These are phyloP conservation scores for Drosophila paranaensis DNA, from an alignment of 2,888 invertebrate species.

Conservation along the genomic window DNA sequence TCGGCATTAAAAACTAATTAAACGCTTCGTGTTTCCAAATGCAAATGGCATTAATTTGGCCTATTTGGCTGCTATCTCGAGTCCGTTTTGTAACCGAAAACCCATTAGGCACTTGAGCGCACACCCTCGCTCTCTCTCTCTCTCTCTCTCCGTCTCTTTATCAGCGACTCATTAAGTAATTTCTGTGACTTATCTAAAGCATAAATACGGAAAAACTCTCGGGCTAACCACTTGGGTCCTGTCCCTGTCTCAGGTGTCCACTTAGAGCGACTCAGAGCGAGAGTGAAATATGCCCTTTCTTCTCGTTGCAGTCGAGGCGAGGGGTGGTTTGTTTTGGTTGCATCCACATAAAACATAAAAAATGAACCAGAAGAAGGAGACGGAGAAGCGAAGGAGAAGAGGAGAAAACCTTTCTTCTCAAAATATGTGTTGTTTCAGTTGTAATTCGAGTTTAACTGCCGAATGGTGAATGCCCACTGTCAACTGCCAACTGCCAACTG, in stretches of 20 bases:
- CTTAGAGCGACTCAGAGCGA: slow-evolving; percentile 39
- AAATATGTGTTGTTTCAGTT: slow-evolving; percentile 28
- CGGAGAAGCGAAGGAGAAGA: background rate
- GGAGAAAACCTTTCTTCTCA: slow-evolving; percentile 38
- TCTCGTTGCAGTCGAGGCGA: slow-evolving; percentile 45
- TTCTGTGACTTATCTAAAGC: slow-evolving; percentile 65
- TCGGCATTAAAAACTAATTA: slow-evolving; percentile 76
- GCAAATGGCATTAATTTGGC: slow-evolving; percentile 70
- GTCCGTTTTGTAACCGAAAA: slow-evolving; percentile 75
- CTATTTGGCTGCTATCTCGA: slow-evolving; percentile 72
- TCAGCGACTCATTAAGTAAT: slow-evolving; percentile 77
- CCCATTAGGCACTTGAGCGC: slow-evolving; percentile 76
- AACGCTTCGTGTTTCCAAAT: slow-evolving; percentile 60
- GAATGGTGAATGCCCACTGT: slow-evolving; percentile 7
- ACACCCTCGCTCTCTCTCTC: slow-evolving; percentile 1
- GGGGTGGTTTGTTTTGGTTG: slow-evolving; percentile 82
- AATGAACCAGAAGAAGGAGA: background rate
- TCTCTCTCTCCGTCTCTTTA: slow-evolving; percentile 43
- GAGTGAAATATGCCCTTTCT: slow-evolving; percentile 29
- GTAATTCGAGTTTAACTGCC: slow-evolving; percentile 60
- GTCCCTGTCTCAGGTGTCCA: slow-evolving; percentile 68
- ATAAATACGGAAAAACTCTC: slow-evolving; percentile 3
- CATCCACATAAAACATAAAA: slow-evolving; percentile 25
- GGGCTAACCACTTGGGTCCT: slow-evolving; percentile 58
- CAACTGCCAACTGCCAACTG: slow-evolving; percentile 17